Evolutionary conservation across 2,797 vertebrate genomes (phyloP).

Genomic region (Chaetodon trifasciatus): DNA sequence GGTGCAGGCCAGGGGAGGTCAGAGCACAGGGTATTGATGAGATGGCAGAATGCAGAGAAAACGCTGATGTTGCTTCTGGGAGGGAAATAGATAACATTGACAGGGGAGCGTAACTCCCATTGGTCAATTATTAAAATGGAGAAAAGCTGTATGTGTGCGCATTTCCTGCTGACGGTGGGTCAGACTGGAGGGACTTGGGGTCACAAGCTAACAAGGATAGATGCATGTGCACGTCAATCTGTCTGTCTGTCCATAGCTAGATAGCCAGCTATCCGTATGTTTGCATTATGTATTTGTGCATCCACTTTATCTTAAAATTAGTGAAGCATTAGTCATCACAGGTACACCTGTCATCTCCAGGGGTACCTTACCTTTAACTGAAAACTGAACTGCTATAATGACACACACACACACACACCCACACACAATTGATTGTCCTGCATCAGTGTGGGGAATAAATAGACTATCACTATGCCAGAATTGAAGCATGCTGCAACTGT

Average conservation of each 20-base stretch:
- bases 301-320: background rate
- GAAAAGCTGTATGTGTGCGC: conserved; percentile 41
- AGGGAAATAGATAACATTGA: conserved; percentile 76
- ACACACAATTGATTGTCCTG: conserved; percentile 51
- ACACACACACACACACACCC: background rate
- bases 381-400: conserved; percentile 6
- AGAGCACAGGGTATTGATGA: conserved; percentile 69
- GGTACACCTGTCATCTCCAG: conserved; percentile 4
- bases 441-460: conserved; percentile 74
- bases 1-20: conserved; percentile 62
- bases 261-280: background rate
- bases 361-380: conserved; percentile 24
- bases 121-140: conserved; percentile 79
- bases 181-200: conserved; percentile 35
- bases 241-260: background rate
- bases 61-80: conserved; percentile 74
- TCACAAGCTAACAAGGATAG: conserved; percentile 56
- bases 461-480: conserved; percentile 72
- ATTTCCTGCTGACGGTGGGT: conserved; percentile 64
- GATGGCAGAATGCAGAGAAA: conserved; percentile 67
- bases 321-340: conserved; percentile 2
- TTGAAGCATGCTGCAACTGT: conserved; percentile 62
- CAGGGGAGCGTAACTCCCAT: conserved; percentile 64
- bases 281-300: background rate
- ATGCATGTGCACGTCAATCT: conserved; percentile 18